phyloP scores from a whole-genome alignment of 23 tunicate genomes.

The Corella eumyota region DNA sequence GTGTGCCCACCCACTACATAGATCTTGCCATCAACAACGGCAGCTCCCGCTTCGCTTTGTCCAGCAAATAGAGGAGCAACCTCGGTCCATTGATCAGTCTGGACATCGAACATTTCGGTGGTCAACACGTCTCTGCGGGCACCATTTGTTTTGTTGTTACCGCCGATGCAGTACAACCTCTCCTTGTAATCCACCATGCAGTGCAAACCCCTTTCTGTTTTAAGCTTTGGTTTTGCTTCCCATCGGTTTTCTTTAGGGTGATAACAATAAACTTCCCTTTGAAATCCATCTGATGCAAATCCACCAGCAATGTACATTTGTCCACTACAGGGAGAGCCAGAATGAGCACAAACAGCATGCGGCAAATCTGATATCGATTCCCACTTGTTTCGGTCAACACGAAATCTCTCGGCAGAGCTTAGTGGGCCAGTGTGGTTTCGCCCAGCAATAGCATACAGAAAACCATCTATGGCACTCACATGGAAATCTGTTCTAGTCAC shows the following conservation, averaged over 20 bases:
- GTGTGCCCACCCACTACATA: conserved; percentile 98
- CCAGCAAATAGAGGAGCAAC: conserved; percentile 99
- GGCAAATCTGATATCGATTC: conserved; percentile 89
- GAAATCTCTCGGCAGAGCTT: conserved; percentile 75
- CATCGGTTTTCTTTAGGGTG: conserved; percentile 86
- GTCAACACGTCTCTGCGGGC: conserved; percentile 83
- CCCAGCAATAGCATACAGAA: conserved; percentile 94
- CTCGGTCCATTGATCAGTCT: conserved; percentile 97
- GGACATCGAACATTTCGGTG: conserved; percentile 83
- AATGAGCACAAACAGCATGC: conserved; percentile 99
- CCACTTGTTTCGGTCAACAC: conserved; percentile 92
- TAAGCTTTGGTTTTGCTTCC: conserved; percentile 91
- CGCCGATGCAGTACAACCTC: conserved; percentile 88
- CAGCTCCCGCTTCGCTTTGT: conserved; percentile 98
- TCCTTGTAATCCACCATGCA: conserved; percentile 96
- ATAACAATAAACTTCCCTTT: conserved; percentile 91
- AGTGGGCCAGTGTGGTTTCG: conserved; percentile 97
- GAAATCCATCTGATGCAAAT: conserved; percentile 97
- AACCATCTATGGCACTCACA: conserved; percentile 92
- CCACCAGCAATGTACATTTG: conserved; percentile 96
- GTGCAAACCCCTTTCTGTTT: conserved; percentile 93
- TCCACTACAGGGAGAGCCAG: conserved; percentile 86
- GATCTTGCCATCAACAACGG: conserved; percentile 88
- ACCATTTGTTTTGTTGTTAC: conserved; percentile 92
- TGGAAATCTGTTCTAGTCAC: conserved; percentile 97